phyloP scores from a whole-genome alignment of 2,888 invertebrate genomes.

The Electrophaes corylata region DNA sequence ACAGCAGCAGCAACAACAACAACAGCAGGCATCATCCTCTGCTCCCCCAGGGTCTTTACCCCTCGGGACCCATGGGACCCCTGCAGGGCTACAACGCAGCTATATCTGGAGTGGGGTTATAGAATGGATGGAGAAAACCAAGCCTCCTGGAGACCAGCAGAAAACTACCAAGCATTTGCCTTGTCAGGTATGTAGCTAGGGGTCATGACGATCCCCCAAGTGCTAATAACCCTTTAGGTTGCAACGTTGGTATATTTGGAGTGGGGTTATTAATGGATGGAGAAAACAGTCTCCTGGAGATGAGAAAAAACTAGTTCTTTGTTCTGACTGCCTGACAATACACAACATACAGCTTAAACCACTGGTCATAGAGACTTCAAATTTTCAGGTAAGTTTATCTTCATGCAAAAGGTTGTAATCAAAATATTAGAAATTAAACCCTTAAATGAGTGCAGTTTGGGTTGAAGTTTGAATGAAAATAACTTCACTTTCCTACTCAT shows the following conservation, averaged over 20 bases:
- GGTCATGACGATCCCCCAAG: too few relatives aligned
- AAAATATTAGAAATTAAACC: background rate
- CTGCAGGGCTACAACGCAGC: constrained; percentile 60
- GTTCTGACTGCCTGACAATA: too few relatives aligned
- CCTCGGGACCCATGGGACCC: constrained; percentile 37
- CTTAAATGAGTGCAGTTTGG: too few relatives aligned
- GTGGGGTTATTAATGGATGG: too few relatives aligned
- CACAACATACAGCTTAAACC: too few relatives aligned
- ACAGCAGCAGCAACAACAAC: constrained; percentile 4
- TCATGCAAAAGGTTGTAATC: too few relatives aligned
- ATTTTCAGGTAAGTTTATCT: too few relatives aligned
- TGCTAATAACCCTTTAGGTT: background rate
- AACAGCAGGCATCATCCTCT: constrained; percentile 36
- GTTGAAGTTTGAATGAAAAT: too few relatives aligned
- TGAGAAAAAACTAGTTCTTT: too few relatives aligned
- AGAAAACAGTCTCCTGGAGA: too few relatives aligned
- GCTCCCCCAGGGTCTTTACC: constrained; percentile 43
- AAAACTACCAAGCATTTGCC: constrained; percentile 90
- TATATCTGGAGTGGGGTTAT: constrained; percentile 92
- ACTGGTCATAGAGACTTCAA: too few relatives aligned
- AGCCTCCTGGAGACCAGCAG: constrained; percentile 89
- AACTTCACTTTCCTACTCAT: background rate
- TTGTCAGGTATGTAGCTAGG: constrained; percentile 61
- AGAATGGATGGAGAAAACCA: constrained; percentile 97
- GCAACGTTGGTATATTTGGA: too few relatives aligned